phyloP scores from a whole-genome alignment of 2,113 vertebrate genomes.

The Coturnix japonica region DNA sequence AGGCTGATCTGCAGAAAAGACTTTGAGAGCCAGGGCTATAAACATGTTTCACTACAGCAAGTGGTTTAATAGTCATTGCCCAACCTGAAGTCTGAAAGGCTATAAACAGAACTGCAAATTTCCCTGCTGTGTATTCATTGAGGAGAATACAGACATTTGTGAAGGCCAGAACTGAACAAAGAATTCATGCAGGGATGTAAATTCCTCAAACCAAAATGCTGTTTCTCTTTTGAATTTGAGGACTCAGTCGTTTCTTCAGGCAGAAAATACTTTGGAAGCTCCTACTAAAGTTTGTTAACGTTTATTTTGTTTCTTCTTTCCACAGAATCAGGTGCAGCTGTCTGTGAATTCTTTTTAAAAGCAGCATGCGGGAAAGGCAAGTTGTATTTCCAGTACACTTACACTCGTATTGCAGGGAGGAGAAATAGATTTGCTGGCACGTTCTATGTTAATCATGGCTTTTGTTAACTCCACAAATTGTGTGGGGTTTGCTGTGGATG shows the following conservation, averaged over 20 bases:
- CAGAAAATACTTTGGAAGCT: not conserved
- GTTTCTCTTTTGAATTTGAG: not conserved
- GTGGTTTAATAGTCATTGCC: not conserved
- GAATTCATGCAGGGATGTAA: fast-evolving
- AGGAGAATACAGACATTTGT: not conserved
- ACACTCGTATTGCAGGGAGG: not conserved
- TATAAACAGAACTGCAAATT: not conserved
- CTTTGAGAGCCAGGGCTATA: not conserved
- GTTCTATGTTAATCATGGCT: not conserved
- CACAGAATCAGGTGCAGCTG: constrained; percentile 94
- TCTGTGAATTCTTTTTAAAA: constrained; percentile 97
- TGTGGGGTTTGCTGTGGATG: not conserved
- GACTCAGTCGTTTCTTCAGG: not conserved
- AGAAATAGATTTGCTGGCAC: not conserved
- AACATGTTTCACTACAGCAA: not conserved
- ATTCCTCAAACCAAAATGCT: fast-evolving
- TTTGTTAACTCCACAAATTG: not conserved
- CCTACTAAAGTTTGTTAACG: fast-evolving
- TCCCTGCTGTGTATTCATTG: no score
- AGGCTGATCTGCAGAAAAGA: not conserved
- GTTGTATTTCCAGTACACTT: not conserved
- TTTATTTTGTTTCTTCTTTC: not conserved
- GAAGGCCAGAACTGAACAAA: no score
- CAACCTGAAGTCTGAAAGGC: not conserved
- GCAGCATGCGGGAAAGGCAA: constrained; percentile 95